Base-by-base conservation (phyloP, 2,888 invertebrate genomes). In the Brenthis daphne region DNA sequence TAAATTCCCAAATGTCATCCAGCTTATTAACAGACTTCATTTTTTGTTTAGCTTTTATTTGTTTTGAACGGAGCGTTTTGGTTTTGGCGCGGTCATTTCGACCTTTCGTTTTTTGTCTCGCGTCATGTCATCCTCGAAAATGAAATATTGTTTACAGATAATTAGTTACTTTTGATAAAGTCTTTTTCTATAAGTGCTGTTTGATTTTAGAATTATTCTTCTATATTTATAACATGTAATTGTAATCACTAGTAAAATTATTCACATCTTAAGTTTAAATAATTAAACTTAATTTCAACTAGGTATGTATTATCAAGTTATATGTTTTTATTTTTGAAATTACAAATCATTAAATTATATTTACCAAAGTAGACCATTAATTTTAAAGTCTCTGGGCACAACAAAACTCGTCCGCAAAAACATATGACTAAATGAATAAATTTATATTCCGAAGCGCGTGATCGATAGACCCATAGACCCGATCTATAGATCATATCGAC, bases 1-100 rank as follows among this genome's bases (percentile, higher is more conserved):
- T 84, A 86, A 92, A 91, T 92, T 91, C 92, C 88, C 83, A 90
- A 92, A 91, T 92, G 92, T 92, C 92, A 92, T 92, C 90, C 90
- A 90, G 90, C 91, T 92, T 91, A 92, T 92, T 92, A 92, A 92
- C 91, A 83, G 89, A 79, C 88, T 84, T 88, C 87, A 89, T 90
- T 92, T 91, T 90, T 92, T 92, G 88, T 90, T 88, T 83, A 79
- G 80, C 77, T 89, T 87, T 91, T 89, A 85, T 90, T 92, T 89
- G 89, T 89, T 91, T 89, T 87, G 85, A 83, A 82, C 79, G 81
- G 84, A 70, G 79, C 87, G 85, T 89, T 91, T 91, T 86, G 87
- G 88, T 91, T 91, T 92, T 92, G 91, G 92, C 91, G 90, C 88
- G 92, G 89, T 89, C 89, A 87, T 87, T 85, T 85, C 84, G 85